phyloP scores from a whole-genome alignment of 2,113 vertebrate genomes.

The Morphnarchus princeps region DNA sequence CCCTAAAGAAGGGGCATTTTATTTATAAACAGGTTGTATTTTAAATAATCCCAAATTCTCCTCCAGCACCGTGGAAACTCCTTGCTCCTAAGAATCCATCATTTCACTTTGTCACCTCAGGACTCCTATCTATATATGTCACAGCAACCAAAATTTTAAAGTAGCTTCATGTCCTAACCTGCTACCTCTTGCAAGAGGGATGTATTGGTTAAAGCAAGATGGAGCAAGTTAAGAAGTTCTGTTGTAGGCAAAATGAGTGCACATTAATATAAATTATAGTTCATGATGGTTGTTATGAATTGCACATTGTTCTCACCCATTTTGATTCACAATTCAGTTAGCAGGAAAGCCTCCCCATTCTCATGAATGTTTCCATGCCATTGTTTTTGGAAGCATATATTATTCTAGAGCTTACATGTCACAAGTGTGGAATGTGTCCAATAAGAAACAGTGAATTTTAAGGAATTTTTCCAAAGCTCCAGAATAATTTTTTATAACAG shows the following conservation, averaged over 20 bases:
- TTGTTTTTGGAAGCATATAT: constrained; percentile 11
- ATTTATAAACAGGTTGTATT: neutral
- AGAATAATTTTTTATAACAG: neutral
- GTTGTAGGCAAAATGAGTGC: neutral
- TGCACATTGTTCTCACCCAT: neutral
- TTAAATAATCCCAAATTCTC: neutral
- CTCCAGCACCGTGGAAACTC: neutral
- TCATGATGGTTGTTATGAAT: neutral
- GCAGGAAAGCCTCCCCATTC: neutral
- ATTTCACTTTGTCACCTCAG: neutral
- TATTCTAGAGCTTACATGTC: neutral
- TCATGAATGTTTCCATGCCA: constrained; percentile 10
- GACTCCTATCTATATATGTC: neutral
- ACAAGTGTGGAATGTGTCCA: neutral
- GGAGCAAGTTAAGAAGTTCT: neutral
- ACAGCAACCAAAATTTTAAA: neutral
- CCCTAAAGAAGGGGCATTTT: neutral
- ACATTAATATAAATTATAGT: neutral
- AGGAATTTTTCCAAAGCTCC: neutral
- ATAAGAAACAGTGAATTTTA: neutral
- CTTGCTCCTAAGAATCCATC: neutral
- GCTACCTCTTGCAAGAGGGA: neutral
- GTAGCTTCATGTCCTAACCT: neutral
- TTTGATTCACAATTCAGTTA: neutral
- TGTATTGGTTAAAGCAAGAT: neutral